Evolutionary conservation across 1,140 invertebrate species (phyloP), one percentile per base, ranked within the genome.

Genomic region (Diorhabda sublineata): DNA sequence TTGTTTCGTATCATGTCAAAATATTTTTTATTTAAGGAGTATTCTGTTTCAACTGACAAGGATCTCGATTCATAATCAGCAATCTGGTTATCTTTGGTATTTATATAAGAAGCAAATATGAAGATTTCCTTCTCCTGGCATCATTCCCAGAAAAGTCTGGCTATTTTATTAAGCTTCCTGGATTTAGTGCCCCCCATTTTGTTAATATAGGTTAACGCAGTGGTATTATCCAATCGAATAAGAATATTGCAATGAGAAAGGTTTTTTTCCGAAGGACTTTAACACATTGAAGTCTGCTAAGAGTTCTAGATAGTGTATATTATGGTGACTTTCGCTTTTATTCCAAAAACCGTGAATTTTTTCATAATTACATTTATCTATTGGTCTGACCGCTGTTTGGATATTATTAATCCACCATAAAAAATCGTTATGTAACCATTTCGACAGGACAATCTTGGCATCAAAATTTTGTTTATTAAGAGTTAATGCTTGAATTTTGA

Each of bases 151-250:
- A 75, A 73, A 26, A 58, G 43, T 57, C 69, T 62, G 3, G 73
- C 41, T 26, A 77, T 44, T 11, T 64, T 41, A 26, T 62, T 75
- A 2, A 79, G 61, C 7, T 71, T 64, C 11, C 66, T 64, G 63
- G 67, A 71, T 45, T 69, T 73, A 41, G 76, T 68, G 9, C 66
- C 66, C 2, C 75, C 76, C 74, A 77, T 77, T 62, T 74, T 72
- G 52, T 75, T 76, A 43, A 77, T 68, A 45, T 74, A 76, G 3
- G 71, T 45, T 0, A 77, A 68, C 0, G 72, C 73, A 11, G 77
- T 78, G 4, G 75, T 75, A 45, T 80, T 77, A 62, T 80, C 75
- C 9, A 75, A 69, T 56, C 66, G 11, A 3, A 73, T 71, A 52
- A 72, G 58, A 59, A 76, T 77, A 58, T 75, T 69, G 57, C 72